These are phyloP conservation scores for Amyelois transitella DNA, from an alignment of 1,140 invertebrate species.

Conservation along the genomic window DNA sequence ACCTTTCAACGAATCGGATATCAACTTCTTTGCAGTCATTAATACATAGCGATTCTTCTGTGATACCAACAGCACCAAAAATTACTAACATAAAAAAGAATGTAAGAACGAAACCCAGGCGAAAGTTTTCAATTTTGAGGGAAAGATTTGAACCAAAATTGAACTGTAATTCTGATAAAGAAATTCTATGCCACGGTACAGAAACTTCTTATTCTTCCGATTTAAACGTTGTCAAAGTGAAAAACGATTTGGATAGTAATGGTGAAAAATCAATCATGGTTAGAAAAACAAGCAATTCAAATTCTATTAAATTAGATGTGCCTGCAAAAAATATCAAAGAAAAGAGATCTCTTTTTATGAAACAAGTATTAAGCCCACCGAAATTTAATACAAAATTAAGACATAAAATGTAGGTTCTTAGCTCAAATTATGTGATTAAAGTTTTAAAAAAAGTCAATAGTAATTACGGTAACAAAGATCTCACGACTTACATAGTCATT, in stretches of 20 bases:
- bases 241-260: constrained; percentile 41
- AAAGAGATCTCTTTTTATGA: constrained; percentile 75
- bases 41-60: constrained; percentile 57
- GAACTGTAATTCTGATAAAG: constrained; percentile 64
- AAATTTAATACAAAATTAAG: constrained; percentile 72
- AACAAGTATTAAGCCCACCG: constrained; percentile 76
- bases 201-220: constrained; percentile 41
- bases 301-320: constrained; percentile 25
- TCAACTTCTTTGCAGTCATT: constrained; percentile 68
- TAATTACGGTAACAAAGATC: constrained; percentile 40
- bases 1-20: constrained; percentile 51
- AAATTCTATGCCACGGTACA: constrained; percentile 56
- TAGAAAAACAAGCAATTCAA: constrained; percentile 26
- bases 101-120: constrained; percentile 65
- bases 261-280: constrained; percentile 30
- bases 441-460: constrained; percentile 15
- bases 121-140: constrained; percentile 77
- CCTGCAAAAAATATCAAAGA: constrained; percentile 69
- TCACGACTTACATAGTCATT: constrained; percentile 43
- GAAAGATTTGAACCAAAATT: constrained; percentile 77
- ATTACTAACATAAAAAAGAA: constrained; percentile 57
- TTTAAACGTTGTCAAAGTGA: constrained; percentile 41
- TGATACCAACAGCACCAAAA: constrained; percentile 39
- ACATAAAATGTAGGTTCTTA: constrained; percentile 45
- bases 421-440: constrained; percentile 21